phyloP scores from a whole-genome alignment of 2,113 vertebrate genomes.

The Microtus ochrogaster region DNA sequence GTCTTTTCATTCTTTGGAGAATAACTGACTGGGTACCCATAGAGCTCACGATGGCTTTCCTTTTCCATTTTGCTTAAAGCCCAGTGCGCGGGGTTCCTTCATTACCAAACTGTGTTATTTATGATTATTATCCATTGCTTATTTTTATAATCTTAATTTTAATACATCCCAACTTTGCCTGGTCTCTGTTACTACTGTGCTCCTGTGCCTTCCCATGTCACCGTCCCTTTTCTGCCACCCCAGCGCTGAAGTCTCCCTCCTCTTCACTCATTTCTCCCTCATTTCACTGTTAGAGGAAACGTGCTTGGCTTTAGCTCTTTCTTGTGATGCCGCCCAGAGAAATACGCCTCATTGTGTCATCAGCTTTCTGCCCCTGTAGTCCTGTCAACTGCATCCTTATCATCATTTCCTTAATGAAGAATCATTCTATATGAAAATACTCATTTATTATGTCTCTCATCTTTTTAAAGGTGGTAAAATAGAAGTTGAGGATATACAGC shows the following conservation, averaged over 20 bases:
- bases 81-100: neutral
- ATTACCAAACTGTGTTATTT: neutral
- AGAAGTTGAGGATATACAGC: conserved; percentile 4
- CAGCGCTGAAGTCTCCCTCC: neutral
- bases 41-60: neutral
- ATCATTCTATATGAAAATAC: conserved; percentile 28
- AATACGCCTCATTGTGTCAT: neutral
- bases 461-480: conserved; percentile 60
- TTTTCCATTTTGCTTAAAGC: neutral
- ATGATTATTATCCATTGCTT: neutral
- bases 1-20: neutral
- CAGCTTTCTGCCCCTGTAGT: neutral
- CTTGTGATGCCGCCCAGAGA: neutral
- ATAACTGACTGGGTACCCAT: neutral
- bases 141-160: neutral
- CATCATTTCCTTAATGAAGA: conserved; percentile 31
- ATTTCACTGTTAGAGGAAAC: neutral
- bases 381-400: neutral
- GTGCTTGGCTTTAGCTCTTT: neutral
- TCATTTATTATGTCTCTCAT: neutral
- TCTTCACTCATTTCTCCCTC: neutral
- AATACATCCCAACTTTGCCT: neutral
- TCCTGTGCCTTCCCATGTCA: too few relatives aligned
- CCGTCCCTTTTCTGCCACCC: neutral
- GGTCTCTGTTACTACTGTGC: neutral